Evolutionary conservation across 2,113 vertebrate species (phyloP), one percentile per base, ranked within the genome.

Genomic region (Prunella fulvescens): DNA sequence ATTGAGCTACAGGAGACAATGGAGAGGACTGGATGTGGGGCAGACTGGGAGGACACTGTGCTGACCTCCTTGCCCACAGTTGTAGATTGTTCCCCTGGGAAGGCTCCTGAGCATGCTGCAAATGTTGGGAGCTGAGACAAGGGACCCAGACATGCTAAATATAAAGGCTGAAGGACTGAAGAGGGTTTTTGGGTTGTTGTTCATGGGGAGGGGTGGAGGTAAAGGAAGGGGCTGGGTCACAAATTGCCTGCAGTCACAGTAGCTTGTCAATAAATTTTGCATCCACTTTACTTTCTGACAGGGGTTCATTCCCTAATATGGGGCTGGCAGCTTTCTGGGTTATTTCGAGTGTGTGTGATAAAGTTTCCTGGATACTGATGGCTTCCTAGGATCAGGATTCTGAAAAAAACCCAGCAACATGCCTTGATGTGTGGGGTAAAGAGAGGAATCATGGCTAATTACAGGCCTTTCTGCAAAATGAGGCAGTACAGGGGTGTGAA

Each of bases 321-420:
- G 99, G 96, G 96, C 97, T 97, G 96, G 96, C 97, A 98, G 98
- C 98, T 98, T 99, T 99, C 98, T 98, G 98, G 98, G 98, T 99
- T 99, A 99, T 99, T 99, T 99, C 96, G 92, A 99, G 99, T 98
- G 96, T 97, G 96, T 98, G 98, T 98, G 99, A 99, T 99, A 99
- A 99, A 99, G 98, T 98, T 98, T 98, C 96, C 97, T 96, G 98
- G 97, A 97, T 98, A 95, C 96, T 96, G 96, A 92, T 85, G 95
- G 93, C 97, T 96, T 95, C 95, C 92, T 48, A 97, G 97, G 96
- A 97, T 87, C 90, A 82, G 96, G 87, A 95, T 95, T 90, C 93
- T 95, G 94, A 96, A 96, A 96, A 91, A 93, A 88, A n/a, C 44
- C 58, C 88, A 90, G 88, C 60, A 83, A 66, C 65, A 35, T 84